Percentiles rank a stretch among this genome's conserved stretches.
Evolutionary conservation across 2,888 invertebrate species (phyloP).

Genomic region (Mythimna vitellina): DNA sequence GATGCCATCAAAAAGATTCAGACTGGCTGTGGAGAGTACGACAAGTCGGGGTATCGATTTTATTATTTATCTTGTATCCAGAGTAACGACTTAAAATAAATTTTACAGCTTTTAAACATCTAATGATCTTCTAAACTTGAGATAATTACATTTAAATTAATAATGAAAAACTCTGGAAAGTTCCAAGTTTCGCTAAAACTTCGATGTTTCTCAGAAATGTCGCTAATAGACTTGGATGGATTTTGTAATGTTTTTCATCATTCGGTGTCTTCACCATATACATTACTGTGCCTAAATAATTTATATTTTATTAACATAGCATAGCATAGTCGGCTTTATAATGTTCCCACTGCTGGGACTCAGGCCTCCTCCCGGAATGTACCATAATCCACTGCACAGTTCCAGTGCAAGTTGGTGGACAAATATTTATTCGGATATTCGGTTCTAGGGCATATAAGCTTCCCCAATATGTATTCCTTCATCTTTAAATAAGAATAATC

Average conservation of each 20-base stretch:
- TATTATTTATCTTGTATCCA: neutral
- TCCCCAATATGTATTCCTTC: too few species aligned
- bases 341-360: too few species aligned
- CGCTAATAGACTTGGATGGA: conserved; percentile 3
- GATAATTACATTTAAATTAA: conserved; percentile 38
- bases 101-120: conserved; percentile 8
- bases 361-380: too few species aligned
- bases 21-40: neutral
- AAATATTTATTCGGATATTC: too few species aligned
- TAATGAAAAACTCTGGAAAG: conserved; percentile 12
- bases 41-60: neutral
- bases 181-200: conserved; percentile 22
- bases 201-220: conserved; percentile 1
- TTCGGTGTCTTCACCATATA: neutral
- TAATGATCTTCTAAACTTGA: conserved; percentile 21
- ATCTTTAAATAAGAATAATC: too few species aligned
- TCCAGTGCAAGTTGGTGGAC: too few species aligned
- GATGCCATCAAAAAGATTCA: too few species aligned
- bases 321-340: too few species aligned
- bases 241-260: neutral
- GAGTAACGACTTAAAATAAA: neutral
- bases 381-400: too few species aligned
- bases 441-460: too few species aligned
- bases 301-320: too few species aligned
- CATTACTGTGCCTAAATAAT: too few species aligned